These are phyloP conservation scores for Nycticryphes semicollaris DNA, from an alignment of 2,113 vertebrate genomes.

Conservation along the genomic window DNA sequence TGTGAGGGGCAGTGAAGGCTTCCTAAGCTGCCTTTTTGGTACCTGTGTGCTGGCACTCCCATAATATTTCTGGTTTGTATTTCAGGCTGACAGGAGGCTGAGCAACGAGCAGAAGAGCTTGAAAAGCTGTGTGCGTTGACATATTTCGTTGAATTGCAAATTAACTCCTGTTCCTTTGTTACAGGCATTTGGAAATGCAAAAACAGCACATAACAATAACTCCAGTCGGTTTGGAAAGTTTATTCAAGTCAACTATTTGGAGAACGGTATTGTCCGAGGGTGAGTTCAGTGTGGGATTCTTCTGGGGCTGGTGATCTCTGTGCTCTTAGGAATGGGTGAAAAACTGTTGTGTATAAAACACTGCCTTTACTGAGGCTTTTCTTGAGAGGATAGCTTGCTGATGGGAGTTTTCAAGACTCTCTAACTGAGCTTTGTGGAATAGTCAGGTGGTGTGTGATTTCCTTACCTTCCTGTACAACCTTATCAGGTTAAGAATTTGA, in stretches of 20 bases:
- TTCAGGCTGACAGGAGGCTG: background rate
- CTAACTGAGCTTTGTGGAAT: background rate
- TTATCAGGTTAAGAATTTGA: background rate
- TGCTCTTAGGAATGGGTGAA: background rate
- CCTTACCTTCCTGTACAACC: background rate
- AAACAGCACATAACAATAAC: slow-evolving; percentile 93
- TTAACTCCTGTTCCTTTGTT: background rate
- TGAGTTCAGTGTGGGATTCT: slow-evolving; percentile 54
- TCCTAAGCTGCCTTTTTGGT: background rate
- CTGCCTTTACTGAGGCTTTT: background rate
- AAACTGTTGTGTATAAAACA: background rate
- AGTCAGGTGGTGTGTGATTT: background rate
- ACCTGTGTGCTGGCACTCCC: background rate
- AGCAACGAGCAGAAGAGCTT: background rate
- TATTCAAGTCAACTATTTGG: slow-evolving; percentile 95
- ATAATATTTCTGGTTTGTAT: fast-evolving
- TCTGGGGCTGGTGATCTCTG: background rate
- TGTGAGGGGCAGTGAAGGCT: background rate
- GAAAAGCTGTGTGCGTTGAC: background rate
- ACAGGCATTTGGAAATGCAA: slow-evolving; percentile 93
- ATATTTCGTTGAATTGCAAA: background rate
- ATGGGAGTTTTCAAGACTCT: background rate
- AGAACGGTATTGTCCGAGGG: slow-evolving; percentile 93
- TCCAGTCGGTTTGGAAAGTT: slow-evolving; percentile 98
- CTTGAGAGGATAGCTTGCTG: background rate